phyloP scores from a whole-genome alignment of 2,888 invertebrate species.

The Coleophora deauratella region DNA sequence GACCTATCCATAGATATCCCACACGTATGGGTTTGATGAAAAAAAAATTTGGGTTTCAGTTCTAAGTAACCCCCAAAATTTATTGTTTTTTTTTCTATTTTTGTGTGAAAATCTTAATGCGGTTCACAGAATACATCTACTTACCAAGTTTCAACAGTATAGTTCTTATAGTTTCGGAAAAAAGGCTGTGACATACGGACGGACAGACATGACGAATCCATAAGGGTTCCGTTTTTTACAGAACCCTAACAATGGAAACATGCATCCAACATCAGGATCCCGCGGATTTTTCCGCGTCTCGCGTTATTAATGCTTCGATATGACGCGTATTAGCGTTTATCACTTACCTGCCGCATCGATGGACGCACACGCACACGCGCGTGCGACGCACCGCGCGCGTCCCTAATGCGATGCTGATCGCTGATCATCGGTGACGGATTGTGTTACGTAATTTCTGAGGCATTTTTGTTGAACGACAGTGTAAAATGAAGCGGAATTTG shows the following conservation, averaged over 20 bases:
- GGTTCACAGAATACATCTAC: too few species aligned
- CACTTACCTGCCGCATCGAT: constrained; percentile 14
- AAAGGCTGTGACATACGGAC: too few species aligned
- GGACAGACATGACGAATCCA: too few species aligned
- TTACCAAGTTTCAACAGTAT: too few species aligned
- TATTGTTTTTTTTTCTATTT: too few species aligned
- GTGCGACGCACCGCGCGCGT: constrained; percentile 16
- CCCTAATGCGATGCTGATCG: constrained; percentile 11
- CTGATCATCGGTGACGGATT: constrained; percentile 29
- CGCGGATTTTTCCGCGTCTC: constrained; percentile 52
- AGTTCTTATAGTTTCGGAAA: too few species aligned
- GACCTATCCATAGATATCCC: too few species aligned
- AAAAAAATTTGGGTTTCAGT: too few species aligned
- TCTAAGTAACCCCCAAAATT: too few species aligned
- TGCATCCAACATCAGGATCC: constrained; percentile 28
- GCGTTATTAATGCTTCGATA: constrained; percentile 44
- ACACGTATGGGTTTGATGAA: too few species aligned
- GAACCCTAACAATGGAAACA: constrained; percentile 27
- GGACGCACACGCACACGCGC: constrained; percentile 18
- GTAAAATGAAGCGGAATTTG: constrained; percentile 5
- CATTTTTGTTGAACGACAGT: constrained; percentile 4
- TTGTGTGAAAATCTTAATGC: too few species aligned
- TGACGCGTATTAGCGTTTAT: constrained; percentile 25
- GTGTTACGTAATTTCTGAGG: constrained; percentile 5
- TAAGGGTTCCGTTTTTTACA: too few species aligned